Evolutionary conservation across 2,113 vertebrate species (phyloP), one percentile per base, ranked within the genome.

Genomic region (Monopterus albus): DNA sequence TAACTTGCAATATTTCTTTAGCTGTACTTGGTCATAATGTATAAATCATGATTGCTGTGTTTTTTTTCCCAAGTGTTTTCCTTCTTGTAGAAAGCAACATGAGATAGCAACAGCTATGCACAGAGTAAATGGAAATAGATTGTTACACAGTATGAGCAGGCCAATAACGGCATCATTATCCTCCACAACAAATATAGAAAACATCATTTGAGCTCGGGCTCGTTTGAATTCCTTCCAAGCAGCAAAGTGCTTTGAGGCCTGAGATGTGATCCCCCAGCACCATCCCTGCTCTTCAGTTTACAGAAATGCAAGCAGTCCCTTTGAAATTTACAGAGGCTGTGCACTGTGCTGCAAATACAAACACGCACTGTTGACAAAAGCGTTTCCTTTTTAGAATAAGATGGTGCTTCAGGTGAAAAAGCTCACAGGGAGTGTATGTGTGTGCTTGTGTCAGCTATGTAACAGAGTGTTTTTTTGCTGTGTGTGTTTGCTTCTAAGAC

Each of bases 161-260:
- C 46, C 72, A 73, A 65, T 82, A 82, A 78, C 58, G 28, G 62
- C 70, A 35, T 83, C 79, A 33, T 87, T 85, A 85, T 79, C 70
- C 62, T 49, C 26, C 57, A 51, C 59, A 70, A 42, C 79, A 78
- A 76, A 81, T 63, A 79, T 36, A 77, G 46, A 59, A 79, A 76
- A 76, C 46, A 60, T 46, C 26, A 62, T 59, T 46, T 72, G 45
- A 79, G 74, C 67, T 43, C n/a, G 1, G 18, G 55, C 63, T 67
- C 66, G 53, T 83, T 87, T 87, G 82, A 83, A 78, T 79, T 73
- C 75, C 75, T 72, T 79, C 67, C 46, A 31, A 78, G 65, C 39
- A 17, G 66, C 45, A 53, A 70, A 75, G 67, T 18, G 67, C 79
- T 83, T 64, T 79, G 74, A 83, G 82, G 50, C 59, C 72, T 20